phyloP scores from a whole-genome alignment of 2,888 invertebrate genomes.

The Norana najaformis region DNA sequence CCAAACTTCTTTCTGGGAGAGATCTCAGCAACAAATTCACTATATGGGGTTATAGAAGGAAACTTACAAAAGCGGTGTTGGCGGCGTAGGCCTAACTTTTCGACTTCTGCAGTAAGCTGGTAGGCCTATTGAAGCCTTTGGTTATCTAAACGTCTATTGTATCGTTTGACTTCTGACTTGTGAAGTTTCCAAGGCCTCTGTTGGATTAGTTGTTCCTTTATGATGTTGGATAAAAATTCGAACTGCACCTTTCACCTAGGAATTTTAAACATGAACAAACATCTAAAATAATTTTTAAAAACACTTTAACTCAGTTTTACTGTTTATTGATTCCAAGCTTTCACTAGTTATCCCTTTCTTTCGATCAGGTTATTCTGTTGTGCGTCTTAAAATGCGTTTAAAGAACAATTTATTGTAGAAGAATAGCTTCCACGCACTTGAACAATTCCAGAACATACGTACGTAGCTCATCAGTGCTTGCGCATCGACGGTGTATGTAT shows the following conservation, averaged over 20 bases:
- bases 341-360: neutral
- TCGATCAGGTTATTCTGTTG: neutral
- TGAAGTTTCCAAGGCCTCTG: too few relatives aligned
- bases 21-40: too few relatives aligned
- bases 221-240: neutral
- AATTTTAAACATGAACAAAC: neutral
- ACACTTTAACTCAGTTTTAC: too few relatives aligned
- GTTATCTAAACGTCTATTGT: neutral
- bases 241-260: neutral
- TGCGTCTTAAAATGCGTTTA: neutral
- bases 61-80: neutral
- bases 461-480: neutral
- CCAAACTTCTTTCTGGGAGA: too few relatives aligned
- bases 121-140: too few relatives aligned
- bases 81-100: too few relatives aligned
- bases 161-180: neutral
- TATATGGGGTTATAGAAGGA: neutral
- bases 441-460: neutral
- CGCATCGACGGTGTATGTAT: neutral
- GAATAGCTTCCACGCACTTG: neutral
- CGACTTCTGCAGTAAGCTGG: too few relatives aligned
- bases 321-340: too few relatives aligned
- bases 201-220: too few relatives aligned
- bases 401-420: neutral
- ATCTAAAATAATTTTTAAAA: too few relatives aligned